phyloP scores from a whole-genome alignment of 2,888 invertebrate species.

The Pelosia muscerda region DNA sequence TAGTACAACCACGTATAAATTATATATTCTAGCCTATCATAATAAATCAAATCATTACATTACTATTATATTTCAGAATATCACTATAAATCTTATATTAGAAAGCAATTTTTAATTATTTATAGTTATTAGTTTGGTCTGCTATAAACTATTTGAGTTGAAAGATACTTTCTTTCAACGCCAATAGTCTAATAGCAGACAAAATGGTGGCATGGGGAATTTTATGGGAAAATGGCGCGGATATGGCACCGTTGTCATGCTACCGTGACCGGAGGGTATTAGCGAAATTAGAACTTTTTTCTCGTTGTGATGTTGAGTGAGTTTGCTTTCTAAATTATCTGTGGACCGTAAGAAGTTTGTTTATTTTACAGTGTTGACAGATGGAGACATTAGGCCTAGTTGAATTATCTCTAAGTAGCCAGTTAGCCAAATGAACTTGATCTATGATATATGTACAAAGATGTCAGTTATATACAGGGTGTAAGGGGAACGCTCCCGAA shows the following conservation, averaged over 20 bases:
- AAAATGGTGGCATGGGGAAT: constrained; percentile 20
- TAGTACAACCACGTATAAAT: too few relatives aligned
- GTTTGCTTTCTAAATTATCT: constrained; percentile 22
- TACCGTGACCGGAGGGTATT: constrained; percentile 21
- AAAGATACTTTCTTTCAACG: too few relatives aligned
- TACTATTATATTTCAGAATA: background rate
- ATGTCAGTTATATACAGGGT: too few relatives aligned
- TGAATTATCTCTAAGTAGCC: too few relatives aligned
- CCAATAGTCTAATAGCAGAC: too few relatives aligned
- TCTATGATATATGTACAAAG: too few relatives aligned
- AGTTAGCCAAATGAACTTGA: too few relatives aligned
- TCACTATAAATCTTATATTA: constrained; percentile 33
- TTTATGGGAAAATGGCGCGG: constrained; percentile 7
- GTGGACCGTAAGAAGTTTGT: background rate
- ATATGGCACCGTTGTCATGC: constrained; percentile 11
- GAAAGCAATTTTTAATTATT: constrained; percentile 29
- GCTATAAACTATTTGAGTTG: constrained; percentile 2
- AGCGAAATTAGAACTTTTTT: constrained; percentile 21
- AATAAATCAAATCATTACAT: constrained; percentile 5
- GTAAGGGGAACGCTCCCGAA: too few relatives aligned
- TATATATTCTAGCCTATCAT: background rate
- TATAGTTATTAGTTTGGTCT: background rate
- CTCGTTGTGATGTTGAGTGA: constrained; percentile 10
- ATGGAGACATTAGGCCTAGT: too few relatives aligned
- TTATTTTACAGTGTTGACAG: background rate